phyloP scores from a whole-genome alignment of 2,113 vertebrate species.

The Corydoras maculifer region DNA sequence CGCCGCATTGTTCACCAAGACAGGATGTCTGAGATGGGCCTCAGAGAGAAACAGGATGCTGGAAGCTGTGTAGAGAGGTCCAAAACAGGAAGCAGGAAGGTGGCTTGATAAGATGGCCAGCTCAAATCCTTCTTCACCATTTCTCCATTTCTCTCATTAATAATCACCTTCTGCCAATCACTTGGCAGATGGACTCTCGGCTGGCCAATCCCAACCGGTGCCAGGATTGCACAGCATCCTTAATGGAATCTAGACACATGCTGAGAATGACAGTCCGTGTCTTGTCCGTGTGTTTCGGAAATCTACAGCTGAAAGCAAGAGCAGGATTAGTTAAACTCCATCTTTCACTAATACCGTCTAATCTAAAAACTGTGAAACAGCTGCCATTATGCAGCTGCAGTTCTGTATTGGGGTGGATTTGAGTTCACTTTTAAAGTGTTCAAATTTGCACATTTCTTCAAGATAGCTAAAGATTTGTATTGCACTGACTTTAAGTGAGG shows the following conservation, averaged over 20 bases:
- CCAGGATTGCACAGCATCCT: conserved; percentile 21
- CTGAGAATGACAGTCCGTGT: background rate
- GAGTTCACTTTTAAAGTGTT: no score
- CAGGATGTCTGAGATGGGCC: conserved; percentile 61
- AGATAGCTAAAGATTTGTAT: no score
- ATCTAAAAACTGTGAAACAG: no score
- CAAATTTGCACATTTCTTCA: no score
- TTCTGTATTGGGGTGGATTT: no score
- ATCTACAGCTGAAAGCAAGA: no score
- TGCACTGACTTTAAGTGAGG: no score
- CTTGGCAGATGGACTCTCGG: conserved; percentile 34
- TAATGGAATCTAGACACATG: conserved; percentile 14
- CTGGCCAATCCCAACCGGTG: conserved; percentile 28
- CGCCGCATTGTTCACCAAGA: conserved; percentile 48
- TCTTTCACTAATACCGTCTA: no score
- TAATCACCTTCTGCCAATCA: conserved; percentile 39
- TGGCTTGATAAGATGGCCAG: conserved; percentile 54
- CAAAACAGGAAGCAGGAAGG: conserved; percentile 68
- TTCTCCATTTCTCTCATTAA: conserved; percentile 34
- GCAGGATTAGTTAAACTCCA: no score
- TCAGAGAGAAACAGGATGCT: conserved; percentile 60
- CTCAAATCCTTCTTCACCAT: conserved; percentile 39
- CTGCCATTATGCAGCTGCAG: no score
- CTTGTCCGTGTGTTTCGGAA: no score
- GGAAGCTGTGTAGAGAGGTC: conserved; percentile 42